Evolutionary conservation across 2,113 vertebrate genomes (phyloP).

Genomic region (Tauraco erythrolophus): DNA sequence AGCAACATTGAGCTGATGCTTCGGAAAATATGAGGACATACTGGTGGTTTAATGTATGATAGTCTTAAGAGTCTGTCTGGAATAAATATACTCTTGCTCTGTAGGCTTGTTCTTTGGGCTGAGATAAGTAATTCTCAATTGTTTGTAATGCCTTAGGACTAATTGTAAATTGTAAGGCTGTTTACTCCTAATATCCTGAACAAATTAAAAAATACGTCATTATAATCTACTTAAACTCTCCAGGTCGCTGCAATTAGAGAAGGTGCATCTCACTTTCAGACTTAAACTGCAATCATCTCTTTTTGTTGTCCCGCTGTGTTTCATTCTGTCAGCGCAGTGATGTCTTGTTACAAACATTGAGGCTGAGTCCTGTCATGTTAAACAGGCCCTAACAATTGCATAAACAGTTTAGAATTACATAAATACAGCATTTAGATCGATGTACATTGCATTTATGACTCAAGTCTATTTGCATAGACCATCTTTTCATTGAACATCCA

Average conservation of each 20-base stretch:
- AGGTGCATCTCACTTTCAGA: background rate
- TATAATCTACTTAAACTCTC: background rate
- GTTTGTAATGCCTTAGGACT: background rate
- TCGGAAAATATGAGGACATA: rapidly evolving
- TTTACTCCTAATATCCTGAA: slow-evolving; percentile 1
- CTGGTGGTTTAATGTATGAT: background rate
- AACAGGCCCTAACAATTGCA: background rate
- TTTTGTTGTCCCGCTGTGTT: rapidly evolving
- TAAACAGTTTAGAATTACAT: background rate
- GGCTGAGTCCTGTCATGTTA: background rate
- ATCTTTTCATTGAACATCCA: background rate
- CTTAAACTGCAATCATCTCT: background rate
- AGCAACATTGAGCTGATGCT: background rate
- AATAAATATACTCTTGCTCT: background rate
- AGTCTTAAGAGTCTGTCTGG: background rate
- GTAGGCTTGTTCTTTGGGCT: background rate
- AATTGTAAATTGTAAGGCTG: background rate
- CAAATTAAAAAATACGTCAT: background rate
- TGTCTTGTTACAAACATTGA: background rate
- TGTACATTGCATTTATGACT: background rate
- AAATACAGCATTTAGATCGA: background rate
- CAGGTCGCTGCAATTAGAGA: background rate
- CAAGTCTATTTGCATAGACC: background rate
- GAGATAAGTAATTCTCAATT: background rate
- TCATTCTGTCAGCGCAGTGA: background rate